Conservation (phyloP, 2,113 vertebrate genomes). For the Glareola pratincola region DNA sequence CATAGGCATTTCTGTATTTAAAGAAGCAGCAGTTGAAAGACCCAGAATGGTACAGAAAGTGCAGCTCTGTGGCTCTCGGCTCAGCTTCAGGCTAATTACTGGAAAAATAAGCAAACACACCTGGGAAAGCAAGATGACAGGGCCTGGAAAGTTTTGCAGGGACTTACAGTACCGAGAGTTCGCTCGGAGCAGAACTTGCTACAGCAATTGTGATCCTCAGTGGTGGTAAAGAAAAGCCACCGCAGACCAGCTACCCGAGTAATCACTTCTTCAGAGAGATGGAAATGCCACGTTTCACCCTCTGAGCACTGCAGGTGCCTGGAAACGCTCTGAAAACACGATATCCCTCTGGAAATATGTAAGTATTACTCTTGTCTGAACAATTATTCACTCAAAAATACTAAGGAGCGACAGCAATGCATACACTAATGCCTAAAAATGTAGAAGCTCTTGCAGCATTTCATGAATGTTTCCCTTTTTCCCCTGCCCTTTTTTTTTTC, state of each 20-base stretch:
- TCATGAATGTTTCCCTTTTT: not conserved
- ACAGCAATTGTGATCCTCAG: not conserved
- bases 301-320: constrained; percentile 6
- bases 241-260: not conserved
- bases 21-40: not conserved
- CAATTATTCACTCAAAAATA: not conserved
- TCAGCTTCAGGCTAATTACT: constrained; percentile 45
- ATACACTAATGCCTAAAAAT: not conserved
- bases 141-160: constrained; percentile 41
- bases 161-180: not conserved
- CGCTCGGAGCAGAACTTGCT: not conserved
- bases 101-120: constrained; percentile 61
- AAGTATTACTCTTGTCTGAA: not conserved
- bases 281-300: not conserved
- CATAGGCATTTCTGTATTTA: not conserved
- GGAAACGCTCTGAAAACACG: not conserved
- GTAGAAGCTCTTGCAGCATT: not conserved
- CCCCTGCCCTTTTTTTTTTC: not conserved
- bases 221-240: not conserved
- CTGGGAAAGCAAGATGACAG: constrained; percentile 53
- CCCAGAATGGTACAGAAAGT: not conserved
- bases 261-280: not conserved
- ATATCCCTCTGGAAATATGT: not conserved
- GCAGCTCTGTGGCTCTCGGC: not conserved
- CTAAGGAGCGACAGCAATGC: not conserved